These are phyloP conservation scores for Margaritifera margaritifera DNA, from an alignment of 2,888 invertebrate genomes.

Conservation along the genomic window DNA sequence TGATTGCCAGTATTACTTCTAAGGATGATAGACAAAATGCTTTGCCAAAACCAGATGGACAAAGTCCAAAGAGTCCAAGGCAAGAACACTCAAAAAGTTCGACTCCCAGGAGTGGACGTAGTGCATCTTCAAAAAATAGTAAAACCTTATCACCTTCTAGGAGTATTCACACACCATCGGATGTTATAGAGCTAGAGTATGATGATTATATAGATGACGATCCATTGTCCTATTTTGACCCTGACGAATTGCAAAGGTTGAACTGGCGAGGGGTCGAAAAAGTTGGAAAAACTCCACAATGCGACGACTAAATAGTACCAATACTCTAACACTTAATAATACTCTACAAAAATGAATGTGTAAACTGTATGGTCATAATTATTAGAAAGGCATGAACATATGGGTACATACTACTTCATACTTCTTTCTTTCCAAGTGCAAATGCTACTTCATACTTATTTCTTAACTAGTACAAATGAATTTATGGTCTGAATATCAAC, in stretches of 20 bases:
- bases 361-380: too few species aligned
- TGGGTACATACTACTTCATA: too few species aligned
- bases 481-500: too few species aligned
- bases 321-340: too few species aligned
- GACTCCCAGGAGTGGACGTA: slow-evolving; percentile 50
- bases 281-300: slow-evolving; percentile 38
- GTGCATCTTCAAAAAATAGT: slow-evolving; percentile 36
- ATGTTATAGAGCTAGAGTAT: slow-evolving; percentile 61
- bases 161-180: slow-evolving; percentile 60
- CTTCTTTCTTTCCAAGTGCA: too few species aligned
- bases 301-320: too few species aligned
- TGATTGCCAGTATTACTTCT: slow-evolving; percentile 29
- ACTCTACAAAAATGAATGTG: too few species aligned
- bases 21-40: slow-evolving; percentile 54
- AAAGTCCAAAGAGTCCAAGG: slow-evolving; percentile 60
- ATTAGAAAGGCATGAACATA: too few species aligned
- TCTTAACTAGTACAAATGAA: too few species aligned
- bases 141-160: slow-evolving; percentile 59
- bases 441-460: too few species aligned
- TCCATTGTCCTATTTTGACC: slow-evolving; percentile 65
- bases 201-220: slow-evolving; percentile 67
- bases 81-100: slow-evolving; percentile 46
- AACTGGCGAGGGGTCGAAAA: slow-evolving; percentile 63
- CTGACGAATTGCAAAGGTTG: slow-evolving; percentile 56
- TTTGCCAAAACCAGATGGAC: slow-evolving; percentile 64